Evolutionary conservation across 2,888 invertebrate genomes (phyloP).

Genomic region (Pristionchus exspectatus): DNA sequence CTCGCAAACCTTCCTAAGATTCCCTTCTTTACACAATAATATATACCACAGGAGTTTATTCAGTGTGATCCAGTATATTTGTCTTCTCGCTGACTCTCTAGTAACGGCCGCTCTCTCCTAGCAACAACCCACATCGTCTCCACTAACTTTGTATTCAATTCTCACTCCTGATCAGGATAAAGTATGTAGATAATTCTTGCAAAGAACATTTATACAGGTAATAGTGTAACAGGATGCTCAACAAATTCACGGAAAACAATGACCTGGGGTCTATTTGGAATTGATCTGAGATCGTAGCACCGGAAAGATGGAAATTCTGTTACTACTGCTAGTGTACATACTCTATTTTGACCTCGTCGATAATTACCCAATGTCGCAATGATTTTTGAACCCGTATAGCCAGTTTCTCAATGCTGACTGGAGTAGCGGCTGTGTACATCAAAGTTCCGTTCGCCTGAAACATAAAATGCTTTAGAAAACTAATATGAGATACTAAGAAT

Average conservation of each 20-base stretch:
- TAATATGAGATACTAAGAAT: neutral
- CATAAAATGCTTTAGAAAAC: too few species aligned
- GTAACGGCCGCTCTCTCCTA: neutral
- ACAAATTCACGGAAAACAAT: neutral
- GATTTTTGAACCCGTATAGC: neutral
- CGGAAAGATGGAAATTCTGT: neutral
- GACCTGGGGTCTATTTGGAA: neutral
- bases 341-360: slow-evolving; percentile 32
- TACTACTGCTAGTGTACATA: neutral
- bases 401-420: neutral
- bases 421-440: neutral
- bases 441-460: slow-evolving; percentile 7
- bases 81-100: neutral
- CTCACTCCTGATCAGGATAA: slow-evolving; percentile 31
- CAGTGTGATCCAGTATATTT: slow-evolving; percentile 48
- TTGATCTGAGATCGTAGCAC: neutral
- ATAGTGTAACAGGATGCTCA: neutral
- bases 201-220: slow-evolving; percentile 23
- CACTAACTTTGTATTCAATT: slow-evolving; percentile 21
- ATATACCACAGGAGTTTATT: slow-evolving; percentile 41
- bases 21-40: slow-evolving; percentile 8
- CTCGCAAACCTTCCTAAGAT: slow-evolving; percentile 36
- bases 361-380: slow-evolving; percentile 47
- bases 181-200: slow-evolving; percentile 12
- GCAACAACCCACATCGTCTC: slow-evolving; percentile 1